A percentile compares a stretch with the other conserved stretches of the same genome.
Conservation (phyloP, 2,797 vertebrate species). For the Ciconia nigra region DNA sequence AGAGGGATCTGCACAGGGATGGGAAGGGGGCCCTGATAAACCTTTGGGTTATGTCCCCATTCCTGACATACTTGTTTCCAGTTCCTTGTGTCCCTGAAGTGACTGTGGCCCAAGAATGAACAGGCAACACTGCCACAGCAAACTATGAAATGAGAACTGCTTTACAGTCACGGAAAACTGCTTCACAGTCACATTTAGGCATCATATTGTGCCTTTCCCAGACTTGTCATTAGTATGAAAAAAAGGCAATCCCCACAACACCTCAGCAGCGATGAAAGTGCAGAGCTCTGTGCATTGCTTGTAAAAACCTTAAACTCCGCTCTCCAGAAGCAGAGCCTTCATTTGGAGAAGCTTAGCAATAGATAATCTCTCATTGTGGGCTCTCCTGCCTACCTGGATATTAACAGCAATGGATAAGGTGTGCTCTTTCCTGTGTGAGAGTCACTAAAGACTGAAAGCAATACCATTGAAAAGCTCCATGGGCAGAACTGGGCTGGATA, state of each 20-base stretch:
- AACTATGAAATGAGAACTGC: background rate
- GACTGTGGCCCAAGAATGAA: background rate
- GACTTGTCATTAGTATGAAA: background rate
- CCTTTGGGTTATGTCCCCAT: background rate
- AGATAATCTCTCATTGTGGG: background rate
- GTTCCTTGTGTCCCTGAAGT: background rate
- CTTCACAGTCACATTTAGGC: background rate
- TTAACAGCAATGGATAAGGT: background rate
- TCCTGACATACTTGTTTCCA: background rate
- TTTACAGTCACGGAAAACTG: background rate
- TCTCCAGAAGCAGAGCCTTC: background rate
- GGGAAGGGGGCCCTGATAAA: background rate
- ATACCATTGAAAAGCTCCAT: background rate
- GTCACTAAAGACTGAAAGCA: background rate
- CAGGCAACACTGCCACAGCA: background rate
- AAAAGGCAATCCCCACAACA: background rate
- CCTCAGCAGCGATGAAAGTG: background rate
- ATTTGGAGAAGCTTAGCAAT: background rate
- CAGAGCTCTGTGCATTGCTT: background rate
- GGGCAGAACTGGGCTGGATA: background rate
- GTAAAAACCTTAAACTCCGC: background rate
- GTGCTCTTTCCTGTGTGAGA: background rate
- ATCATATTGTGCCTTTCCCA: background rate
- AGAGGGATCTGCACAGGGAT: background rate
- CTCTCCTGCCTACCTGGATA: background rate